Evolutionary conservation across 2,888 invertebrate genomes (phyloP).

Genomic region (Zaprionus bogoriensis): DNA sequence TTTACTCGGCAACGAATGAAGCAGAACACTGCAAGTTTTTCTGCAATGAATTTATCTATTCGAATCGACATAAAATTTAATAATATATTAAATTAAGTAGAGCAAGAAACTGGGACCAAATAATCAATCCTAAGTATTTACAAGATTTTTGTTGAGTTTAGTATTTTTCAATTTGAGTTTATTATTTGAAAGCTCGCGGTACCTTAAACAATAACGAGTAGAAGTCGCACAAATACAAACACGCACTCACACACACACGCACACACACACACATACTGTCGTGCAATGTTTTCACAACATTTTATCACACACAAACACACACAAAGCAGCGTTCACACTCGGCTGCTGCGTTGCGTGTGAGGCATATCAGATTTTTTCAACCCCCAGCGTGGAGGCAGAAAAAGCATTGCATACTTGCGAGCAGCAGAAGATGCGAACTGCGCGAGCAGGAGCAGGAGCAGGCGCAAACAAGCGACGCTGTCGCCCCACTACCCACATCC

Average conservation of each 20-base stretch:
- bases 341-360: neutral
- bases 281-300: conserved; percentile 41
- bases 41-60: too few species aligned
- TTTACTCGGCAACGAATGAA: too few species aligned
- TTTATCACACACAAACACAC: conserved; percentile 25
- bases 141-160: too few species aligned
- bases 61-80: too few species aligned
- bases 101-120: too few species aligned
- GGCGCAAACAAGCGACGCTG: conserved; percentile 55
- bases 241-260: neutral
- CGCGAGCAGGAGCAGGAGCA: conserved; percentile 57
- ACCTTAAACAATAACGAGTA: conserved; percentile 33
- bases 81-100: too few species aligned
- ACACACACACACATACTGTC: neutral
- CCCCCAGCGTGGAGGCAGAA: conserved; percentile 47
- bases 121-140: too few species aligned
- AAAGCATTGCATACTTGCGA: conserved; percentile 43
- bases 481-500: conserved; percentile 35
- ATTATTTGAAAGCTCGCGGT: too few species aligned
- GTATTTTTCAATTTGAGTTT: too few species aligned
- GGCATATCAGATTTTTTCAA: conserved; percentile 45
- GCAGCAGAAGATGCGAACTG: conserved; percentile 40
- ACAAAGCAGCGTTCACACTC: conserved; percentile 2
- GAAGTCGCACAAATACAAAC: neutral
- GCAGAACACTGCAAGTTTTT: too few species aligned